Percentiles rank a stretch among this genome's conserved stretches.
phyloP scores from a whole-genome alignment of 2,888 invertebrate genomes.

The Orgyia antiqua region DNA sequence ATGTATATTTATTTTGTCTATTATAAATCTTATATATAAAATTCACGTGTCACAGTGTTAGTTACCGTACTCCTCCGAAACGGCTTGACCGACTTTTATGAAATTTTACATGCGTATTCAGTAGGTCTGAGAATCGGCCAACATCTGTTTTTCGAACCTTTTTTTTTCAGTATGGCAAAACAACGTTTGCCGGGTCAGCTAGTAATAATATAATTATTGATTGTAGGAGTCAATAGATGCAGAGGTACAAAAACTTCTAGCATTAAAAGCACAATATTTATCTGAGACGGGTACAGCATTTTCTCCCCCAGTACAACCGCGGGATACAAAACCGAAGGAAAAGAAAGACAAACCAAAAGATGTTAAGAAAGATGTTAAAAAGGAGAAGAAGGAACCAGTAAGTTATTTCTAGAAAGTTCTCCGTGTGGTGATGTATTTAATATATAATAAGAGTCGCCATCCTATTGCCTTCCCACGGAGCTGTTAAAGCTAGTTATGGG shows the following conservation, averaged over 20 bases:
- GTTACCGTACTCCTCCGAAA: no score
- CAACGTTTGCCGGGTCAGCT: no score
- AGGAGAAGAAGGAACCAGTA: constrained; percentile 12
- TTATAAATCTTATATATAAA: no score
- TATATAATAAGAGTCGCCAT: not conserved
- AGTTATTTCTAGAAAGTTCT: constrained; percentile 1
- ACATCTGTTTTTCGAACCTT: no score
- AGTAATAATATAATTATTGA: no score
- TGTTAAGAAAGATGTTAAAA: constrained; percentile 30
- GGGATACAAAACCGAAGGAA: constrained; percentile 46
- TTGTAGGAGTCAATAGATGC: constrained; percentile 59
- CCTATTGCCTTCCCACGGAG: not conserved
- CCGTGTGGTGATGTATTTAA: not conserved
- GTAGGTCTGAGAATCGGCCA: no score
- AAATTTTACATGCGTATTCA: no score
- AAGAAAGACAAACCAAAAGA: constrained; percentile 43
- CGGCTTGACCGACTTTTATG: no score
- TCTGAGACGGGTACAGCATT: constrained; percentile 75
- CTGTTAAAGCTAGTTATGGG: no score
- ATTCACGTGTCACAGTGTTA: no score
- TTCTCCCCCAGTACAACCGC: constrained; percentile 44
- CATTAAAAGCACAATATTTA: constrained; percentile 81
- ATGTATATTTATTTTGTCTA: no score
- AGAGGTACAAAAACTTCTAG: constrained; percentile 77
- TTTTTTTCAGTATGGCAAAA: no score